These are phyloP conservation scores for Drosophila diplacantha DNA, from an alignment of 2,888 invertebrate genomes.

Conservation along the genomic window DNA sequence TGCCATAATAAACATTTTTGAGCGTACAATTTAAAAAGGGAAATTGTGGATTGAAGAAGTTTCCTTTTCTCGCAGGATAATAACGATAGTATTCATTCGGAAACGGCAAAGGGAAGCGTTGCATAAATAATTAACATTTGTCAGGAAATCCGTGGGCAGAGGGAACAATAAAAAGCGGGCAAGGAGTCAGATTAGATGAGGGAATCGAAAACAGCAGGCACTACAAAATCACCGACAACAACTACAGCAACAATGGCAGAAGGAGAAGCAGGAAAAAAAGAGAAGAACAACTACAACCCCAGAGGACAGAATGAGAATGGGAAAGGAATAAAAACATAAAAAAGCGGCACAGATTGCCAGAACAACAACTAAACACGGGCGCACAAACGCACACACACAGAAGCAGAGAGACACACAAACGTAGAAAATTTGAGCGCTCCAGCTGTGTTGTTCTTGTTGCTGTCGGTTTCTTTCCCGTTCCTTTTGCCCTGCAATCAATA, in stretches of 20 bases:
- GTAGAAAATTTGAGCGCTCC: constrained; percentile 47
- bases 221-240: constrained; percentile 30
- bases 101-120: constrained; percentile 3
- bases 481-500: constrained; percentile 64
- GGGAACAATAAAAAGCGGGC: constrained; percentile 16
- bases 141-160: constrained; percentile 25
- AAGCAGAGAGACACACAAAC: constrained; percentile 10
- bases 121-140: constrained; percentile 34
- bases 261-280: constrained; percentile 14
- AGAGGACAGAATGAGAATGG: constrained; percentile 38
- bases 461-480: constrained; percentile 29
- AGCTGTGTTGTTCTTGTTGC: constrained; percentile 53
- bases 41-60: neutral
- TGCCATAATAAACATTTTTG: neutral
- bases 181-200: constrained; percentile 31
- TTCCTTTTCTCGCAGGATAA: neutral
- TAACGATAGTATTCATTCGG: constrained; percentile 1
- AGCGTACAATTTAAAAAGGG: neutral
- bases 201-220: constrained; percentile 30
- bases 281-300: constrained; percentile 49
- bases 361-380: constrained; percentile 46
- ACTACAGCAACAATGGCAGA: constrained; percentile 11
- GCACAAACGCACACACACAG: constrained; percentile 24
- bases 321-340: constrained; percentile 51
- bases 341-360: constrained; percentile 59